Conservation (phyloP, 1,140 invertebrate genomes). For the Drosophila punjabiensis region DNA sequence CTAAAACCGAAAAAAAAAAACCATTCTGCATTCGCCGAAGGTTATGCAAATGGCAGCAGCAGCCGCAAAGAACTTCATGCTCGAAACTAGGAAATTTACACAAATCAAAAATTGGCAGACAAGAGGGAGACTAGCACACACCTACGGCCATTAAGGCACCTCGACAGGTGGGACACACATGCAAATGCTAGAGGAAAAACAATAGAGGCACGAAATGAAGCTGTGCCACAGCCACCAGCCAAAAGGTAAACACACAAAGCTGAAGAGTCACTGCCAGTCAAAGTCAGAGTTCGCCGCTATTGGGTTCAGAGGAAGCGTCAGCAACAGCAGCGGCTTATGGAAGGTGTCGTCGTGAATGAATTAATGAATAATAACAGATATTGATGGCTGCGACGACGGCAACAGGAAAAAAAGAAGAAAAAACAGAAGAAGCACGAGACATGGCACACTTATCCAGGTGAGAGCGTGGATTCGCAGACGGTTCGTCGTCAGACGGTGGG, state of each 20-base stretch:
- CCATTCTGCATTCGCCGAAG: slow-evolving; percentile 47
- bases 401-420: not conserved
- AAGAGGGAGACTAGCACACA: slow-evolving; percentile 28
- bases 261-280: slow-evolving; percentile 46
- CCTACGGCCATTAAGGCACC: slow-evolving; percentile 35
- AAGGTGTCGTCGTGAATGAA: slow-evolving; percentile 78
- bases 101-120: slow-evolving; percentile 61
- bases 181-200: slow-evolving; percentile 52
- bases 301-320: slow-evolving; percentile 37
- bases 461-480: slow-evolving; percentile 46
- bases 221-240: slow-evolving; percentile 17
- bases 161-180: slow-evolving; percentile 34
- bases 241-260: slow-evolving; percentile 37
- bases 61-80: slow-evolving; percentile 44
- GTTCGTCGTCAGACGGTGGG: slow-evolving; percentile 63
- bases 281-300: slow-evolving; percentile 69
- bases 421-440: slow-evolving; percentile 31
- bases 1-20: not conserved
- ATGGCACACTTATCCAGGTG: slow-evolving; percentile 55
- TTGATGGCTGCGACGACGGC: slow-evolving; percentile 55
- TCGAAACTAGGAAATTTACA: slow-evolving; percentile 75
- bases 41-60: slow-evolving; percentile 62
- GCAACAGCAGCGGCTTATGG: slow-evolving; percentile 30
- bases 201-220: slow-evolving; percentile 37
- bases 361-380: slow-evolving; percentile 70